phyloP scores from a whole-genome alignment of 2,888 invertebrate genomes.

The Epirrhoe alternata region DNA sequence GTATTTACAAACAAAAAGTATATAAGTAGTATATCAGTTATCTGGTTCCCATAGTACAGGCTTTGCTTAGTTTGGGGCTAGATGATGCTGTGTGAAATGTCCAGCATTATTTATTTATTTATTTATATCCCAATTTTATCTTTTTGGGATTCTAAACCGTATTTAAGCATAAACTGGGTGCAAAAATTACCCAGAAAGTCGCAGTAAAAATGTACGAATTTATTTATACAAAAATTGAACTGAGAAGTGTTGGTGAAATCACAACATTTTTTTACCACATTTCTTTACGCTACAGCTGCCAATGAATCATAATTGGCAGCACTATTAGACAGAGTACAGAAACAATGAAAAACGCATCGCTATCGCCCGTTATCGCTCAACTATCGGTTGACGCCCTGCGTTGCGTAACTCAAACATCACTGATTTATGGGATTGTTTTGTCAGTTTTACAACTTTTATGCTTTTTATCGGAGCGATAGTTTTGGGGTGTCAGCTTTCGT shows the following conservation, averaged over 20 bases:
- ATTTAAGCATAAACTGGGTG: no score
- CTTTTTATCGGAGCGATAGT: constrained; percentile 17
- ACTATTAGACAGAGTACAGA: constrained; percentile 15
- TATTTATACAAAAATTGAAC: background rate
- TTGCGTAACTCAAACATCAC: constrained; percentile 32
- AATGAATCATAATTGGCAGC: constrained; percentile 16
- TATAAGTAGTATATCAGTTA: no score
- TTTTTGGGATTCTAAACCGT: no score
- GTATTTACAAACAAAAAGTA: no score
- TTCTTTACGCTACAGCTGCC: constrained; percentile 8
- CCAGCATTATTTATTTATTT: no score
- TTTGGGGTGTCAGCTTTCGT: constrained; percentile 10
- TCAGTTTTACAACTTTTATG: constrained; percentile 35
- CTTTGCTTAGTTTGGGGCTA: no score
- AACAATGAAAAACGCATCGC: constrained; percentile 26
- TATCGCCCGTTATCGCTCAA: constrained; percentile 25
- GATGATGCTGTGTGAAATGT: no score
- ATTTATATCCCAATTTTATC: no score
- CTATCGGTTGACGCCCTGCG: constrained; percentile 34
- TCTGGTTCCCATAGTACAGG: no score
- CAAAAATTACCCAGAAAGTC: no score
- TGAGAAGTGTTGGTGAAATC: background rate
- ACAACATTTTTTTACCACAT: background rate
- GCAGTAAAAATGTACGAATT: no score
- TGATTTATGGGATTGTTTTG: constrained; percentile 39